Conservation (phyloP, 1,140 invertebrate genomes). For the Neelides sp. region DNA sequence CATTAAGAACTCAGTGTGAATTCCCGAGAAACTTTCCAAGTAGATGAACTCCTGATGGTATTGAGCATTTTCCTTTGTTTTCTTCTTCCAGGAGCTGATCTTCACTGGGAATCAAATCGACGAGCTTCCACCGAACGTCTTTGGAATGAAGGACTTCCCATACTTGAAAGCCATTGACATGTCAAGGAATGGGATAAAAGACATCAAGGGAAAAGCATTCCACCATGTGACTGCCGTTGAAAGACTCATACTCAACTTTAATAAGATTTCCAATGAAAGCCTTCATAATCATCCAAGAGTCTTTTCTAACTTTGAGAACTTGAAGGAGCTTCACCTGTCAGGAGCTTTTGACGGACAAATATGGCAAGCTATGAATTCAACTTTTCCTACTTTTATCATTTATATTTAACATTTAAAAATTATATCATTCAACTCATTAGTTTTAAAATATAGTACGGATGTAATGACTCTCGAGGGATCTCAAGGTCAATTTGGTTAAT, state of each 20-base stretch:
- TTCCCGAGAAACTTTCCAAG: too few relatives aligned
- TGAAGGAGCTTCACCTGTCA: conserved; percentile 58
- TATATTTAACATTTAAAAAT: too few relatives aligned
- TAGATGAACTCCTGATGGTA: too few relatives aligned
- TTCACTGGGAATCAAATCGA: conserved; percentile 57
- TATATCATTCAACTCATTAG: too few relatives aligned
- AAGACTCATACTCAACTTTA: conserved; percentile 60
- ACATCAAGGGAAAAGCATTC: conserved; percentile 62
- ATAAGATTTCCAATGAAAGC: conserved; percentile 44
- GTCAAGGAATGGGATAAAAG: conserved; percentile 59
- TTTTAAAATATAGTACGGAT: too few relatives aligned
- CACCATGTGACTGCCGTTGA: conserved; percentile 59
- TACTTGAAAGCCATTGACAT: conserved; percentile 55
- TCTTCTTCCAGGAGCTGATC: conserved; percentile 47
- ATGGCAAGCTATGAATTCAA: too few relatives aligned
- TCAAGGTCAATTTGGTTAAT: too few relatives aligned
- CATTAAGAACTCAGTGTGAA: conserved; percentile 7
- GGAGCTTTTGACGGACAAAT: conserved; percentile 59
- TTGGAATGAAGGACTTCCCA: conserved; percentile 49
- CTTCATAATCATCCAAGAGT: conserved; percentile 54
- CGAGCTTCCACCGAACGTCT: conserved; percentile 55
- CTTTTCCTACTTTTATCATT: too few relatives aligned
- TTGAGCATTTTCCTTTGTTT: conserved; percentile 13
- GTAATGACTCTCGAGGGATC: too few relatives aligned
- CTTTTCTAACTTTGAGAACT: conserved; percentile 62